Base-by-base conservation (phyloP, 2,113 vertebrate genomes). In the Turdus rufiventris region DNA sequence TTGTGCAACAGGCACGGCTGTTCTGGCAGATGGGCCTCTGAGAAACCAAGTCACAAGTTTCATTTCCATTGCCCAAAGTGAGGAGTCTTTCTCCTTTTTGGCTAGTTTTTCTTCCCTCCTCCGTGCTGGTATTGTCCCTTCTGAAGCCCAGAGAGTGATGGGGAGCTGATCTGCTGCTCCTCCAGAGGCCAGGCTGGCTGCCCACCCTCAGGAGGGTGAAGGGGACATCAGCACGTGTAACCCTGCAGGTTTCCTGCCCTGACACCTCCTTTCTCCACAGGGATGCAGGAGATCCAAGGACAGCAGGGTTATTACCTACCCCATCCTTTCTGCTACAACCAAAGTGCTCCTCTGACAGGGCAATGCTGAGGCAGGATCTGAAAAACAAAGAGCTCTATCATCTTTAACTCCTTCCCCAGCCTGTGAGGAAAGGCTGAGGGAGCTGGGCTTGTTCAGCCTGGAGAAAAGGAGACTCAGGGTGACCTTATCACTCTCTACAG, bases 1-100 rank as follows among this genome's bases (percentile, higher is more conserved):
- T 97, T 98, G 96, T 96, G 95, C 88, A 98, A 98, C n/a, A 33
- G 10, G 24, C 85, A 77, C 89, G 91, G 94, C 94, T 95, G 96
- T 73, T 68, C 31, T 4, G 5, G 84, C 97, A 97, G 95, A 97
- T 97, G 94, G 89, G 82, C 89, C 71, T 79, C 42, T 57, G 88
- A 90, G 91, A 91, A 96, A 97, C 82, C 95, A 86, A 67, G 65
- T 75, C 66, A 81, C 28, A 68, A 97, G 97, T 98, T 98, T 98
- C 97, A 96, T 97, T 98, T 98, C 97, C 97, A 97, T 88, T 68
- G 83, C 73, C 43, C 36, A 50, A 72, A 97, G 74, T 58, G 48
- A 94, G 58, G 10, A 78, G 8, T 12, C 12, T 20, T 63, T 58
- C 66, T 73, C 42, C 14, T 34, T 45, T 40, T 29, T 1, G 5